Conservation (phyloP, 2,113 vertebrate species). For the Colinus virginianus region DNA sequence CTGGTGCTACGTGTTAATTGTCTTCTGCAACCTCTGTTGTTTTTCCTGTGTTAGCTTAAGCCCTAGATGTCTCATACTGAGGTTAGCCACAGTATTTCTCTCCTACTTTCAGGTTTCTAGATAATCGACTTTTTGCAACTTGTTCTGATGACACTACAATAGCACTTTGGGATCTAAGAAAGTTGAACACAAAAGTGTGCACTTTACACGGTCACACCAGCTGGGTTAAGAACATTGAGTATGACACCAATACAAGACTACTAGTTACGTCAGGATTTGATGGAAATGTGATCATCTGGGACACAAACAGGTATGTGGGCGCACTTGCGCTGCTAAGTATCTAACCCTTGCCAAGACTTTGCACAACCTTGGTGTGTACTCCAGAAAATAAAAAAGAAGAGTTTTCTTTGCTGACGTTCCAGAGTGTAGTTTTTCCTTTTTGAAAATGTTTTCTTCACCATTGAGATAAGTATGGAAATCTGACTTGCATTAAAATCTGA, state of each 20-base stretch:
- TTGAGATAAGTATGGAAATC: no score
- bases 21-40: not conserved
- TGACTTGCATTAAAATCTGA: not conserved
- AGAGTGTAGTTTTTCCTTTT: not conserved
- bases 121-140: constrained; percentile 97
- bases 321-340: accelerated
- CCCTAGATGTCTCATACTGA: not conserved
- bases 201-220: constrained; percentile 97
- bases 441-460: not conserved
- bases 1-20: not conserved
- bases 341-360: not conserved
- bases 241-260: constrained; percentile 95
- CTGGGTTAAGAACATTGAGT: constrained; percentile 99
- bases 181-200: constrained; percentile 95
- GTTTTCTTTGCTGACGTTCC: not conserved
- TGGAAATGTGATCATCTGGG: constrained; percentile 99
- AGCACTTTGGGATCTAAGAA: constrained; percentile 96
- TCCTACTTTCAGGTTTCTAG: constrained; percentile 87
- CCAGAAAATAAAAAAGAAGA: not conserved
- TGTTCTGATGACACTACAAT: constrained; percentile 99
- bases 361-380: not conserved
- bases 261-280: constrained; percentile 98
- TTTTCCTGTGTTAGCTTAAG: not conserved
- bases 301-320: constrained; percentile 92
- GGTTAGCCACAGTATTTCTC: not conserved